Conservation (phyloP, 2,888 invertebrate genomes). For the Helicoverpa assulta region DNA sequence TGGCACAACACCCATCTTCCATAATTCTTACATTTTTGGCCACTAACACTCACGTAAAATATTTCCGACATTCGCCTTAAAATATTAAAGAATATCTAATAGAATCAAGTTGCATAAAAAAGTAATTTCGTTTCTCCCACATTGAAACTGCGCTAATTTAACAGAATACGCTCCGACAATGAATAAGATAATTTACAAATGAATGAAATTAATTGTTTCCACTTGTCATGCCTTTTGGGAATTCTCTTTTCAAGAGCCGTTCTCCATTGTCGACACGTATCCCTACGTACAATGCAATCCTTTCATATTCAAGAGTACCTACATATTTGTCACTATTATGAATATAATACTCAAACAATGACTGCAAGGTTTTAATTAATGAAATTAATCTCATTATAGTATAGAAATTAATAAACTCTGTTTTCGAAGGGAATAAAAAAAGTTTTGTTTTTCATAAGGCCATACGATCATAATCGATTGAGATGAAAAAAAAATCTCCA, state of each 20-base stretch:
- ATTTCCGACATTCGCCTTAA: not conserved
- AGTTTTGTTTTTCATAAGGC: no score
- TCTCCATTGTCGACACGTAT: conserved; percentile 8
- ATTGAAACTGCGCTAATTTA: conserved; percentile 12
- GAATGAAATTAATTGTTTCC: conserved; percentile 33
- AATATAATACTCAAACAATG: not conserved
- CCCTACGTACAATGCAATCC: not conserved
- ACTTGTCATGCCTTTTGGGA: conserved; percentile 7
- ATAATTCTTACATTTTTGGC: conserved; percentile 43
- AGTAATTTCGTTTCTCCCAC: not conserved
- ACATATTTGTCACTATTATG: not conserved
- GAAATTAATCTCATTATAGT: no score
- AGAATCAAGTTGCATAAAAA: not conserved
- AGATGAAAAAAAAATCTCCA: no score
- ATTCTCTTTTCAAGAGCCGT: conserved; percentile 9
- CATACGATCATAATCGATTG: no score
- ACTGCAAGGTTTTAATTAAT: not conserved
- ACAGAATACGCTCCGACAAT: conserved; percentile 7
- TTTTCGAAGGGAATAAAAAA: no score
- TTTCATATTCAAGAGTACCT: not conserved
- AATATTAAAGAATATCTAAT: no score
- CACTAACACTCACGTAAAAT: conserved; percentile 6
- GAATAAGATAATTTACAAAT: conserved; percentile 14
- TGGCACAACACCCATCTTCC: conserved; percentile 40
- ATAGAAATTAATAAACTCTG: no score